Evolutionary conservation across 1,140 invertebrate species (phyloP).

Genomic region (Chionoecetes opilio): DNA sequence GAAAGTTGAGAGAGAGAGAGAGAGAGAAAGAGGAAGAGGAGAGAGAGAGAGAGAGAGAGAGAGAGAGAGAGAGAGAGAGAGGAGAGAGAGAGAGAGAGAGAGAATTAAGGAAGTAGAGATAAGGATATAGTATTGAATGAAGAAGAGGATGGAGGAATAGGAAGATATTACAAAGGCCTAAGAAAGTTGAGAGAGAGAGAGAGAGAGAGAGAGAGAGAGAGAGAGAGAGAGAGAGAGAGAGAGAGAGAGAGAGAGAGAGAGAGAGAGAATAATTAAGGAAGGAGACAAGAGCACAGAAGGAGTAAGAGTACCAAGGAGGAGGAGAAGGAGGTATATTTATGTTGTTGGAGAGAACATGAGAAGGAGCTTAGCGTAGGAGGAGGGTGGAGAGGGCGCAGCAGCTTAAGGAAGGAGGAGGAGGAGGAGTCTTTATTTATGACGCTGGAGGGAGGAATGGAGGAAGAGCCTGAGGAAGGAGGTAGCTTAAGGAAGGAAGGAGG

Average conservation of each 20-base stretch:
- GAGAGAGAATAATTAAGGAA: too few relatives aligned
- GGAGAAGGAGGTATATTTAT: not conserved
- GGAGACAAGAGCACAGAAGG: not conserved
- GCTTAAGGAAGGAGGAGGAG: not conserved
- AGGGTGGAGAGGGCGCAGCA: not conserved
- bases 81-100: too few relatives aligned
- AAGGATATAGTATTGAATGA: not conserved
- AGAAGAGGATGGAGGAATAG: too few relatives aligned
- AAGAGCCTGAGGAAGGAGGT: slow-evolving; percentile 4
- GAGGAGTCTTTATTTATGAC: not conserved
- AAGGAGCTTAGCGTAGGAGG: slow-evolving; percentile 15
- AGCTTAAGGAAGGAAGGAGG: slow-evolving; percentile 27
- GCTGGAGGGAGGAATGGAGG: not conserved
- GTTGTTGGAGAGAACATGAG: not conserved
- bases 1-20: too few relatives aligned
- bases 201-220: too few relatives aligned
- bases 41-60: too few relatives aligned
- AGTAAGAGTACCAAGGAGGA: not conserved
- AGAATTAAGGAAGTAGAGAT: not conserved
- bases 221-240: too few relatives aligned
- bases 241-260: too few relatives aligned
- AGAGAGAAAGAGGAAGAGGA: too few relatives aligned
- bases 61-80: too few relatives aligned
- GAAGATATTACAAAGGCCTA: too few relatives aligned
- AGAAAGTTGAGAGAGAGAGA: too few relatives aligned